Base-by-base conservation (phyloP, 2,797 vertebrate genomes). In the Loris lydekkerianus region DNA sequence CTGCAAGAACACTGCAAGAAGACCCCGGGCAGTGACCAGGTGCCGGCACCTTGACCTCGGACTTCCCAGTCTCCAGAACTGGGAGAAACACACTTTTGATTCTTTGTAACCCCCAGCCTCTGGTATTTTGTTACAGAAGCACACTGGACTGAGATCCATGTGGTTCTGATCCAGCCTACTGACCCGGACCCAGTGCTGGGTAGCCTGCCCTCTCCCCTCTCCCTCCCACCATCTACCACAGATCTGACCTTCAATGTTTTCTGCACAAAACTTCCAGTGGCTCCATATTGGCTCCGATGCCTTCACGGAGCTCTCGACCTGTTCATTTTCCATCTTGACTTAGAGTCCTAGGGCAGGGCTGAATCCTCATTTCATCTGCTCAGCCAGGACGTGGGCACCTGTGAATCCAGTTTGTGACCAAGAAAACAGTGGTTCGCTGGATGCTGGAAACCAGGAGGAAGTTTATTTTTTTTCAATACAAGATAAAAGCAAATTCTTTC, bases 1-100 rank as follows among this genome's bases (percentile, higher is more conserved):
- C 4, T 2, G 1, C 1, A 15, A 49, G 40, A 20, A 21, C 6
- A 7, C 13, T 25, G 29, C 7, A 10, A 11, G 8, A 21, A 70
- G 53, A 37, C 18, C 10, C 31, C 72, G 29, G 1, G 15, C 56
- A 27, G 37, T n/a, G 5, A 61, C 10, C 29, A 17, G 53, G 40
- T 43, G 37, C 4, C 1, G 1, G 7, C 3, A 2, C 10, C 58
- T 80, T 56, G 43, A 7, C 31, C 9, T 5, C 6, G 34, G 60
- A 31, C 81, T 80, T 40, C 61, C 20, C 80, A 10, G 10, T 10
- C 43, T 89, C 43, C 9, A 27, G 58, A 34, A 10, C 56, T 21
- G 0, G 29, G 34, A 86, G 34, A 58, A 72, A 37, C 18, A 5
- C n/a, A 25, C 18, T 17, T 37, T 31, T 29, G 40, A 23, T 17